Evolutionary conservation across 2,888 invertebrate species (phyloP).

Genomic region (Caenorhabditis sp.): DNA sequence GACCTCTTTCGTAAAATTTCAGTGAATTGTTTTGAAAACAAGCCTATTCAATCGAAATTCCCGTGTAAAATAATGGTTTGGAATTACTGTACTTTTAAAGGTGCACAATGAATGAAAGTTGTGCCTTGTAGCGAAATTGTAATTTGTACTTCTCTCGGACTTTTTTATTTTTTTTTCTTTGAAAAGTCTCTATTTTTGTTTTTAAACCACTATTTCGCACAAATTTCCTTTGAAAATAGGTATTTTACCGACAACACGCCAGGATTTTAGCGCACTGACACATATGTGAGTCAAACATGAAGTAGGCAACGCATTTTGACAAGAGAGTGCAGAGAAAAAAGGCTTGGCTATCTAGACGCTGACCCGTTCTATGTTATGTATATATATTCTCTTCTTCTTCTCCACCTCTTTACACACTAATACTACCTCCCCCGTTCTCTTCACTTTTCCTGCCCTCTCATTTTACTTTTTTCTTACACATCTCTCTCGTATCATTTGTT

Average conservation of each 20-base stretch:
- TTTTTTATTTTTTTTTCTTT: too few species aligned
- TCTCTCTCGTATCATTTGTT: neutral
- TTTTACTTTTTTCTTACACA: neutral
- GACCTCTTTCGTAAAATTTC: too few species aligned
- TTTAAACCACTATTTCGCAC: too few species aligned
- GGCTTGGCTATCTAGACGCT: conserved; percentile 5
- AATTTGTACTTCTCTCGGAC: too few species aligned
- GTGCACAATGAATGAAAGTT: too few species aligned
- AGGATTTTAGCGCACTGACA: neutral
- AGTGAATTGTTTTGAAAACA: too few species aligned
- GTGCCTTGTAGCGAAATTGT: too few species aligned
- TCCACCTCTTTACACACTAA: neutral
- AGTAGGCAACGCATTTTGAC: neutral
- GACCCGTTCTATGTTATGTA: conserved; percentile 9
- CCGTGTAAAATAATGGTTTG: too few species aligned
- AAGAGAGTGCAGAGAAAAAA: neutral
- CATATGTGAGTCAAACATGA: neutral
- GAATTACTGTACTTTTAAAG: too few species aligned
- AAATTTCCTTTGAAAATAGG: too few species aligned
- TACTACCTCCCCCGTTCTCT: neutral
- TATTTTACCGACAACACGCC: neutral
- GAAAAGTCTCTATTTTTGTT: too few species aligned
- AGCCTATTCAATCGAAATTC: too few species aligned
- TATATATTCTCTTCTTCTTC: conserved; percentile 2
- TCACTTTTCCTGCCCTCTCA: conserved; percentile 1